Conservation (phyloP, 2,888 invertebrate genomes). For the Mayetiola destructor region DNA sequence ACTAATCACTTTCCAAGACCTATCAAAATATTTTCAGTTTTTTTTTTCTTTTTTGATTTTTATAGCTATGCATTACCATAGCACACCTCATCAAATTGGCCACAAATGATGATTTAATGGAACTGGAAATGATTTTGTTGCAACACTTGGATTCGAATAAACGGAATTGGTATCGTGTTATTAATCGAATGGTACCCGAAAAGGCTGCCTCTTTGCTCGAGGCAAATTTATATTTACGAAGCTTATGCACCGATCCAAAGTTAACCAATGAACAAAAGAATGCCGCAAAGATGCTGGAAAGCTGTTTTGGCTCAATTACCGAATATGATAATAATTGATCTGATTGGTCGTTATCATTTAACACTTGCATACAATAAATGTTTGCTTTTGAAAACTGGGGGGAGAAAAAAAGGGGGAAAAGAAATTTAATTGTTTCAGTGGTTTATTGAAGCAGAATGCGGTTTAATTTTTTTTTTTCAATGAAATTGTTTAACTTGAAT, state of each 20-base stretch:
- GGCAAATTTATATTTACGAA: constrained; percentile 23
- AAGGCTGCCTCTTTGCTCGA: constrained; percentile 28
- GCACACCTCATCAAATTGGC: constrained; percentile 53
- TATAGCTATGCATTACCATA: constrained; percentile 55
- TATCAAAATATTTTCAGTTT: neutral
- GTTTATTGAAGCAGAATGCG: too few species aligned
- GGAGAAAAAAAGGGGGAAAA: too few species aligned
- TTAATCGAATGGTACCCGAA: constrained; percentile 31
- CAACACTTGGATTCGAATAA: constrained; percentile 26
- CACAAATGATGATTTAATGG: constrained; percentile 41
- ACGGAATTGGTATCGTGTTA: constrained; percentile 30
- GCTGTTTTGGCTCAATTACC: constrained; percentile 21
- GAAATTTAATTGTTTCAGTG: too few species aligned
- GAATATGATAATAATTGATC: constrained; percentile 14
- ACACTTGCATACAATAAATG: too few species aligned
- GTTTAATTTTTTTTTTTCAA: neutral
- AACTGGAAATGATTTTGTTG: constrained; percentile 32
- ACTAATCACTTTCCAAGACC: neutral
- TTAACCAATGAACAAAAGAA: constrained; percentile 21
- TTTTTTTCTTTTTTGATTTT: neutral
- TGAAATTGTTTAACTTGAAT: neutral
- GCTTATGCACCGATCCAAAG: constrained; percentile 16
- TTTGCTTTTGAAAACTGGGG: too few species aligned
- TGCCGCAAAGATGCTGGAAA: constrained; percentile 20
- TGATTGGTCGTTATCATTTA: too few species aligned